A percentile compares a stretch with the other conserved stretches of the same genome.
Evolutionary conservation across 2,797 vertebrate species (phyloP).

Genomic region (Oreonectes daqikongensis): DNA sequence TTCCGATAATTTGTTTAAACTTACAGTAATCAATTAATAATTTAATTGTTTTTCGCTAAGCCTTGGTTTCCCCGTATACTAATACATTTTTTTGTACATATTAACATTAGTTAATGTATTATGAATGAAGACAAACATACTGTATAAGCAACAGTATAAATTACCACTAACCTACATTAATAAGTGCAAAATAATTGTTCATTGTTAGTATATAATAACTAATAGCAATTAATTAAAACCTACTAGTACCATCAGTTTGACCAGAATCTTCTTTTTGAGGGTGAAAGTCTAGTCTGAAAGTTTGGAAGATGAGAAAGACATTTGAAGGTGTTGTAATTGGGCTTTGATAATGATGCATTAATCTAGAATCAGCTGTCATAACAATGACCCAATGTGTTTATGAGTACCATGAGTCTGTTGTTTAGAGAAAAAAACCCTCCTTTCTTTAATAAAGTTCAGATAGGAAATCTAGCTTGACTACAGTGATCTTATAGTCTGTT

Average conservation of each 20-base stretch:
- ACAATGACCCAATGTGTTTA: slow-evolving; percentile 38
- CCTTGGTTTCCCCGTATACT: background rate
- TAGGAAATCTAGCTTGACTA: slow-evolving; percentile 66
- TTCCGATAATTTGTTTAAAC: background rate
- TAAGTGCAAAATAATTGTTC: background rate
- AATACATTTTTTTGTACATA: background rate
- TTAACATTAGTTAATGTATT: background rate
- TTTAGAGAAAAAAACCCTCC: slow-evolving; percentile 8
- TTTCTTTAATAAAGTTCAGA: slow-evolving; percentile 53
- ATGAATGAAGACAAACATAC: background rate
- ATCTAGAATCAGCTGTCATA: slow-evolving; percentile 43
- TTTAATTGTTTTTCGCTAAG: background rate
- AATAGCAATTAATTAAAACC: background rate
- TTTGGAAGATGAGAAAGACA: slow-evolving; percentile 31
- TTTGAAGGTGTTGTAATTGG: slow-evolving; percentile 47
- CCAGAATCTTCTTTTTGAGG: background rate
- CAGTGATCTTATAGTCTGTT: slow-evolving; percentile 66
- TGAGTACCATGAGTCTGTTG: slow-evolving; percentile 26
- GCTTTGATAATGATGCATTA: slow-evolving; percentile 47
- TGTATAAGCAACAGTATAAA: background rate
- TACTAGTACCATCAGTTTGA: background rate
- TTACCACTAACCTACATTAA: background rate
- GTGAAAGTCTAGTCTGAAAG: slow-evolving; percentile 11
- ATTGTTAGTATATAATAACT: background rate
- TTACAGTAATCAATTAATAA: background rate